phyloP scores from a whole-genome alignment of 2,888 invertebrate genomes.

The Lithophane leautieri region DNA sequence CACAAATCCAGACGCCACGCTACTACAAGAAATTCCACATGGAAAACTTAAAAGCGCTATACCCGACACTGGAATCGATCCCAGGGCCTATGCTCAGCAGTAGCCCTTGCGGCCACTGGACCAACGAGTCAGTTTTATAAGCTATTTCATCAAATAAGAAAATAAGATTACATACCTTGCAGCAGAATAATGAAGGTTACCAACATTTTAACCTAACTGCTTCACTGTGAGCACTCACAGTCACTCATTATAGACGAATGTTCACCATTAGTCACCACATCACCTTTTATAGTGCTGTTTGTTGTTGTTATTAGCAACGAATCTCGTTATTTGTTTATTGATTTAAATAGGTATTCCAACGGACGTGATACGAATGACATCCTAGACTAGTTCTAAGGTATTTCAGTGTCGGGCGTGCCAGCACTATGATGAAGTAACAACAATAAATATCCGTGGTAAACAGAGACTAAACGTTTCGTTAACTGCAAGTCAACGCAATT shows the following conservation, averaged over 20 bases:
- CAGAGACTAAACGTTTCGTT: neutral
- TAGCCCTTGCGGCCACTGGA: neutral
- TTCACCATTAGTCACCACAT: neutral
- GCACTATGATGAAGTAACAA: neutral
- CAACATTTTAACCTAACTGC: conserved; percentile 15
- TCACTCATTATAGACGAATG: neutral
- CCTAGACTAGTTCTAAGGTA: conserved; percentile 7
- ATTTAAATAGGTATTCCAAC: conserved; percentile 7
- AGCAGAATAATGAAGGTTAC: conserved; percentile 30
- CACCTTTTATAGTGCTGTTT: conserved; percentile 11
- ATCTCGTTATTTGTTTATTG: conserved; percentile 41
- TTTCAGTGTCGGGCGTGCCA: conserved; percentile 3
- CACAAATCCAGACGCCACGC: neutral
- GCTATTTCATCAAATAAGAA: neutral
- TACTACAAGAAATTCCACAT: neutral
- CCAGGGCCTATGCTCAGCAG: neutral
- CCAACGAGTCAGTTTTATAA: neutral
- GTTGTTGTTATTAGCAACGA: conserved; percentile 40
- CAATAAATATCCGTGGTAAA: conserved; percentile 1
- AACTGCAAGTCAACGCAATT: neutral
- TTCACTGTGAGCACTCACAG: conserved; percentile 3
- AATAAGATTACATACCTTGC: conserved; percentile 43
- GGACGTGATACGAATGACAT: conserved; percentile 36
- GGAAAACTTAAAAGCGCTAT: neutral
- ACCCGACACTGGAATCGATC: neutral